A percentile compares a stretch with the other conserved stretches of the same genome.
phyloP scores from a whole-genome alignment of 2,888 invertebrate species.

The Odontothrips loti region DNA sequence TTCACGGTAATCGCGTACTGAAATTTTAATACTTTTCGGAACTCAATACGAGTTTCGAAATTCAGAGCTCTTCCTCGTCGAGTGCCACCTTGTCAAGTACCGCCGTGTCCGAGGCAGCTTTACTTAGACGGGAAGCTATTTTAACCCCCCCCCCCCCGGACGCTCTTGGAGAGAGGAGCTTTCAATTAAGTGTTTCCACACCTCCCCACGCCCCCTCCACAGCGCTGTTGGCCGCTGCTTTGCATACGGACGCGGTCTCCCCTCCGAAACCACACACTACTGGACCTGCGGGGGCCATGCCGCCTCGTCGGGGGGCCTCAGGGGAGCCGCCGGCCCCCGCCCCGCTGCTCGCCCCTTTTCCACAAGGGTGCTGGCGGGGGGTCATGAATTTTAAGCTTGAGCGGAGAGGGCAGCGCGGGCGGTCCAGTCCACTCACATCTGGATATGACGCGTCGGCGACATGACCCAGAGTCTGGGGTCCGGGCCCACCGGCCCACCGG shows the following conservation, averaged over 20 bases:
- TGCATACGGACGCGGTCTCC: not conserved
- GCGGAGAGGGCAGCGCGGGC: not conserved
- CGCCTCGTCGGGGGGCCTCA: not conserved
- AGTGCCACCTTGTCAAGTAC: too few relatives aligned
- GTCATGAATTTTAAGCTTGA: constrained; percentile 9
- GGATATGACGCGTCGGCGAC: not conserved
- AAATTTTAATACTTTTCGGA: too few relatives aligned
- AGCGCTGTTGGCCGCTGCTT: not conserved
- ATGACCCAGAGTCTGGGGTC: too few relatives aligned
- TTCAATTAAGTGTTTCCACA: constrained; percentile 25
- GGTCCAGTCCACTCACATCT: not conserved
- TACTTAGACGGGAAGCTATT: too few relatives aligned
- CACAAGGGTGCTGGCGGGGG: not conserved
- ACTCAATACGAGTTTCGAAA: too few relatives aligned
- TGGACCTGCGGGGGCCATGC: not conserved
- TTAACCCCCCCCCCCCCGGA: too few relatives aligned
- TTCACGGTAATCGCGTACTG: not conserved
- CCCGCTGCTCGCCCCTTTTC: not conserved
- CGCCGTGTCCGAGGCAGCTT: too few relatives aligned
- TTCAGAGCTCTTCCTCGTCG: too few relatives aligned
- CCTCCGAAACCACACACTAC: not conserved
- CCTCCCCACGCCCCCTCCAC: not conserved
- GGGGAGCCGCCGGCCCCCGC: not conserved
- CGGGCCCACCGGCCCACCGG: too few relatives aligned
- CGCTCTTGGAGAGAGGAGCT: not conserved